A percentile compares a stretch with the other conserved stretches of the same genome.
These are phyloP conservation scores for Spatula clypeata DNA, from an alignment of 2,797 vertebrate species.

Conservation along the genomic window DNA sequence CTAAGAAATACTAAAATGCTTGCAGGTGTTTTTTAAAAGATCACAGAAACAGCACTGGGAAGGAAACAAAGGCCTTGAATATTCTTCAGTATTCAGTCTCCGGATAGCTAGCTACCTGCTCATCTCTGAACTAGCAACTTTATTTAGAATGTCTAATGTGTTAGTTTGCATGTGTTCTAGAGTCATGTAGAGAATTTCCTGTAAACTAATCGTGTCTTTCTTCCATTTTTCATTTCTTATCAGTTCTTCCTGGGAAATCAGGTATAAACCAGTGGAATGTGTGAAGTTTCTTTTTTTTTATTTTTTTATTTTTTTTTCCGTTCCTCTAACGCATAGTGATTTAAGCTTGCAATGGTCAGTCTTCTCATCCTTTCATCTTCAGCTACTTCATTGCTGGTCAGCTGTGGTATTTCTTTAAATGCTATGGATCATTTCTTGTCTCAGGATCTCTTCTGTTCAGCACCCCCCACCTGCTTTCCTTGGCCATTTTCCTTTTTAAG, in stretches of 20 bases:
- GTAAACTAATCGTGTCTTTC: conserved; percentile 90
- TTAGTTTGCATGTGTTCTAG: conserved; percentile 76
- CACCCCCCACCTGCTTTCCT: conserved; percentile 37
- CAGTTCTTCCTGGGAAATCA: conserved; percentile 99
- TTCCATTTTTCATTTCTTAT: conserved; percentile 90
- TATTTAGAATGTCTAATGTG: conserved; percentile 59
- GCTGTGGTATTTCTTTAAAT: conserved; percentile 80
- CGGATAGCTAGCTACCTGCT: conserved; percentile 40
- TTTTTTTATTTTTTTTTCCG: conserved; percentile 17
- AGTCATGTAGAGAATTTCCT: conserved; percentile 78
- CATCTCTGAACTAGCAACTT: conserved; percentile 58
- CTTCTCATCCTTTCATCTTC: conserved; percentile 72
- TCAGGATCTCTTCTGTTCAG: conserved; percentile 46
- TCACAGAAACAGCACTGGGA: conserved; percentile 41
- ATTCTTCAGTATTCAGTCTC: conserved; percentile 25
- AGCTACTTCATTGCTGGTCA: conserved; percentile 82
- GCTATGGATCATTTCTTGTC: conserved; percentile 64
- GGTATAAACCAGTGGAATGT: conserved; percentile 92
- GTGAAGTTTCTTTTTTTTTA: conserved; percentile 70
- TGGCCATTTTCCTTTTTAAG: conserved; percentile 72
- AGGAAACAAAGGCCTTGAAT: background rate
- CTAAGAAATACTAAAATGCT: background rate
- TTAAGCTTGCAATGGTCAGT: conserved; percentile 82
- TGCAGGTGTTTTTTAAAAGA: conserved; percentile 7
- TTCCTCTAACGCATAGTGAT: conserved; percentile 76